Evolutionary conservation across 2,797 vertebrate species (phyloP).

Genomic region (Crocodylus rhombifer): DNA sequence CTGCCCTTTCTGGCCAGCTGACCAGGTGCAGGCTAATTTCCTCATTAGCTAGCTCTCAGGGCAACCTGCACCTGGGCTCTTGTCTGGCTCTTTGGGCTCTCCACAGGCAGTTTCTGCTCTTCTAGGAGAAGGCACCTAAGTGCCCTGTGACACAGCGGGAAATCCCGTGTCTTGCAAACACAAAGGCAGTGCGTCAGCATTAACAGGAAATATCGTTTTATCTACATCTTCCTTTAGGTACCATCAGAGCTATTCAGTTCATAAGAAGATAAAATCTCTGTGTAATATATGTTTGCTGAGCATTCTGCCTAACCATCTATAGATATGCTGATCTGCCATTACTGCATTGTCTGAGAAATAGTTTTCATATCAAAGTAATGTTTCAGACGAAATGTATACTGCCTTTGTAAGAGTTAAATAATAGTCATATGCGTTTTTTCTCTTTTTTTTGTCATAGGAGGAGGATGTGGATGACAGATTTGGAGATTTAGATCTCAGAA

Average conservation of each 20-base stretch:
- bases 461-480: conserved; percentile 89
- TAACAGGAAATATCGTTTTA: too few species aligned
- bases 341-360: not conserved
- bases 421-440: not conserved
- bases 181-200: too few species aligned
- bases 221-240: not conserved
- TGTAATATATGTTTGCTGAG: not conserved
- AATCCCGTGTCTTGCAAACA: too few species aligned
- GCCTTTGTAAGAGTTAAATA: not conserved
- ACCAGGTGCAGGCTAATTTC: too few species aligned
- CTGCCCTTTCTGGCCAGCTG: too few species aligned
- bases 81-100: too few species aligned
- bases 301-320: not conserved
- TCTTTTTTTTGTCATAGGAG: conserved; percentile 82
- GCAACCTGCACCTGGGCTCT: too few species aligned
- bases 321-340: not conserved
- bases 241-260: not conserved
- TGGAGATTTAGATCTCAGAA: conserved; percentile 87
- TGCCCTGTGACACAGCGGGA: too few species aligned
- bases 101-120: too few species aligned
- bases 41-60: too few species aligned
- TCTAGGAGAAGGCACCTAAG: too few species aligned
- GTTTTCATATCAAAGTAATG: not conserved
- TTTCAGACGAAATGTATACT: not conserved
- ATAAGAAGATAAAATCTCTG: too few species aligned